A percentile compares a stretch with the other conserved stretches of the same genome.
Evolutionary conservation across 2,888 invertebrate species (phyloP).

Genomic region (Cataglyphis albicans): DNA sequence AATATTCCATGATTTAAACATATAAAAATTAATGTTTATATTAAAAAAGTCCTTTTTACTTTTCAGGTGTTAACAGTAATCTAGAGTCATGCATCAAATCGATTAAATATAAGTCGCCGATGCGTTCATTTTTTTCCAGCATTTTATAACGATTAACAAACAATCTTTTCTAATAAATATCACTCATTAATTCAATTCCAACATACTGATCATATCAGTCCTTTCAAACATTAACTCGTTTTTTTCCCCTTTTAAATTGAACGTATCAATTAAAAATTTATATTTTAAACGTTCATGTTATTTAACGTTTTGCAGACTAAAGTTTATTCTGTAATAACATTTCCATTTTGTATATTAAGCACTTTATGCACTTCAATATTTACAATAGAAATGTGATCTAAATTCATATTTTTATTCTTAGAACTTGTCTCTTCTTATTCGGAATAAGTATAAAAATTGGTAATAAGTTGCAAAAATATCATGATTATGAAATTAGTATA

Average conservation of each 20-base stretch:
- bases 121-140: background rate
- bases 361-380: slow-evolving; percentile 69
- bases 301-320: slow-evolving; percentile 32
- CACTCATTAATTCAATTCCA: slow-evolving; percentile 46
- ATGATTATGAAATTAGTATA: slow-evolving; percentile 60
- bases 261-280: slow-evolving; percentile 35
- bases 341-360: slow-evolving; percentile 40
- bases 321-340: slow-evolving; percentile 26
- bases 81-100: slow-evolving; percentile 7
- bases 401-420: slow-evolving; percentile 42
- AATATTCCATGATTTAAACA: slow-evolving; percentile 4
- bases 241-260: slow-evolving; percentile 18
- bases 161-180: slow-evolving; percentile 55
- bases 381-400: slow-evolving; percentile 61
- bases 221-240: slow-evolving; percentile 18
- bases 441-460: slow-evolving; percentile 68
- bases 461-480: slow-evolving; percentile 68
- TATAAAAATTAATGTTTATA: slow-evolving; percentile 28
- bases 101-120: slow-evolving; percentile 15
- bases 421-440: slow-evolving; percentile 47
- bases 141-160: slow-evolving; percentile 42
- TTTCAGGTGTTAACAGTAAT: slow-evolving; percentile 28
- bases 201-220: slow-evolving; percentile 15
- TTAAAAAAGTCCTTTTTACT: slow-evolving; percentile 6
- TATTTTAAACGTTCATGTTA: slow-evolving; percentile 38